Evolutionary conservation across 2,888 invertebrate species (phyloP).

Genomic region (Cryptophagus acutangulus): DNA sequence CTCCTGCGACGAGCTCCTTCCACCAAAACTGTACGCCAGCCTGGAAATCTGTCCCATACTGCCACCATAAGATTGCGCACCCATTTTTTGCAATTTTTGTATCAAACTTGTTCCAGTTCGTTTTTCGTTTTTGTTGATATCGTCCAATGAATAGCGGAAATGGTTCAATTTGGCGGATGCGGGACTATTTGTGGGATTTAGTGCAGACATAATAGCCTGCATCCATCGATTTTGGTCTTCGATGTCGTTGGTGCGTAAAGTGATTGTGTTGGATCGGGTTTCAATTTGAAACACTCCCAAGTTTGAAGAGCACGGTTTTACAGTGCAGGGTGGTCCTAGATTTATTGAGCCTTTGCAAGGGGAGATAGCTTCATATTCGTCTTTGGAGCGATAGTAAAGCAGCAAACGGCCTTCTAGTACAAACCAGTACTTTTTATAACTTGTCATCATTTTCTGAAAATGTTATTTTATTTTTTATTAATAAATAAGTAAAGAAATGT

Average conservation of each 20-base stretch:
- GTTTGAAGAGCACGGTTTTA: conserved; percentile 42
- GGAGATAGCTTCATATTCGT: conserved; percentile 50
- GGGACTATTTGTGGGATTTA: conserved; percentile 38
- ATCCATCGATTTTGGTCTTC: conserved; percentile 52
- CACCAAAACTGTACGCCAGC: not conserved
- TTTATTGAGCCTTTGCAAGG: conserved; percentile 53
- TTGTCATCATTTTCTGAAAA: conserved; percentile 45
- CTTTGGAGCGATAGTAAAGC: conserved; percentile 52
- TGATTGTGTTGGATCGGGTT: conserved; percentile 47
- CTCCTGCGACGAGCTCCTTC: conserved; percentile 16
- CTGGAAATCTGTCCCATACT: conserved; percentile 20
- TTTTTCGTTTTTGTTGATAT: conserved; percentile 17
- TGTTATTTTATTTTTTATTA: conserved; percentile 6
- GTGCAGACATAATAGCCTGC: conserved; percentile 48
- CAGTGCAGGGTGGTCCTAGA: conserved; percentile 48
- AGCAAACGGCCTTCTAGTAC: conserved; percentile 52
- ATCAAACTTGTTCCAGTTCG: conserved; percentile 30
- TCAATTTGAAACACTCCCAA: conserved; percentile 46
- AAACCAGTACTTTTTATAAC: conserved; percentile 55
- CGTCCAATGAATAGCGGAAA: conserved; percentile 45
- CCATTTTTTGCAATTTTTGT: conserved; percentile 37
- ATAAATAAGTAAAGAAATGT: not conserved
- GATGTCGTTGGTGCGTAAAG: conserved; percentile 48
- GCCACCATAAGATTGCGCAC: conserved; percentile 39
- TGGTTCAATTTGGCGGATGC: conserved; percentile 39